Evolutionary conservation across 2,797 vertebrate genomes (phyloP).

Genomic region (Hydrocynus forskahlii): DNA sequence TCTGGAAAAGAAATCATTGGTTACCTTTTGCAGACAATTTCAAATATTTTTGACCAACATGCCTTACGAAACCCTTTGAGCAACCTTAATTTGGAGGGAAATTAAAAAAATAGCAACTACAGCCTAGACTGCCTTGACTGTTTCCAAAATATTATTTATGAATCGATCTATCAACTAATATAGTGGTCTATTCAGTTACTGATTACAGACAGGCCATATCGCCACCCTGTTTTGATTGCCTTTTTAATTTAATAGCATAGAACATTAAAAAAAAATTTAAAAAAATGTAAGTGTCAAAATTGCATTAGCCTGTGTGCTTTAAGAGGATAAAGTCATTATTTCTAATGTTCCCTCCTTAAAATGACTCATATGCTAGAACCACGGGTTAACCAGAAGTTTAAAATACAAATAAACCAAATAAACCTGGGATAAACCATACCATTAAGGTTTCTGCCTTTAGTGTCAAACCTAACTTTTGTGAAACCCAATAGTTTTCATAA

Average conservation of each 20-base stretch:
- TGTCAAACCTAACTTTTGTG: not conserved
- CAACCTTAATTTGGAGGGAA: constrained; percentile 38
- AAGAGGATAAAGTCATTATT: not conserved
- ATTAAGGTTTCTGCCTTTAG: not conserved
- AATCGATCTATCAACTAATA: not conserved
- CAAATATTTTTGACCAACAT: constrained; percentile 27
- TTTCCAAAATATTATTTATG: not conserved
- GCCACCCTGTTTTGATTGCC: too few relatives aligned
- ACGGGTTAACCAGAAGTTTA: not conserved
- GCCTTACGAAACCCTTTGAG: constrained; percentile 15
- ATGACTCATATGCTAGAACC: not conserved
- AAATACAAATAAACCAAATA: not conserved
- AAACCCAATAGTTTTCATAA: not conserved
- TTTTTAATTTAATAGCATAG: not conserved
- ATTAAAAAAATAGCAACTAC: constrained; percentile 10
- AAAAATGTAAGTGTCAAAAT: not conserved
- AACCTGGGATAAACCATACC: not conserved
- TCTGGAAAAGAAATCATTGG: constrained; percentile 8
- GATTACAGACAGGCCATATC: not conserved
- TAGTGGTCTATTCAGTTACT: not conserved
- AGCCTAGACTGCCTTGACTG: not conserved
- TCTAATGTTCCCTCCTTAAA: not conserved
- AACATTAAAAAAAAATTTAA: not conserved
- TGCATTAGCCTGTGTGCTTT: not conserved
- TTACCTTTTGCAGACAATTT: constrained; percentile 13